Conservation (phyloP, 2,888 invertebrate species). For the Dascillus cervinus region DNA sequence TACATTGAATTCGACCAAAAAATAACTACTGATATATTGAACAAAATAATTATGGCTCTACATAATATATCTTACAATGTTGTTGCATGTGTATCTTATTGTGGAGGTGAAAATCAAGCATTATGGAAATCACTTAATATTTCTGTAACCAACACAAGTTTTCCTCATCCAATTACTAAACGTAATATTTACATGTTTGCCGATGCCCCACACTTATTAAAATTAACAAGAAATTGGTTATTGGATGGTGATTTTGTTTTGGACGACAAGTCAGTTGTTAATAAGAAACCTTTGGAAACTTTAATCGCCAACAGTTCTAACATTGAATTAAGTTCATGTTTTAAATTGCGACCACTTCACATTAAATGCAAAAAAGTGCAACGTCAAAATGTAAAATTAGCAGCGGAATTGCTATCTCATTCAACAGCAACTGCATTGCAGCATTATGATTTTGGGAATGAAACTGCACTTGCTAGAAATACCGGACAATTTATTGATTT, state of each 20-base stretch:
- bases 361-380: conserved; percentile 12
- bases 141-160: conserved; percentile 15
- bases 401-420: conserved; percentile 19
- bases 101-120: conserved; percentile 23
- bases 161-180: conserved; percentile 16
- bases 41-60: conserved; percentile 16
- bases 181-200: conserved; percentile 19
- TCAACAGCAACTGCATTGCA: conserved; percentile 18
- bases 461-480: conserved; percentile 4
- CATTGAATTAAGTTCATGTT: conserved; percentile 11
- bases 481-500: conserved; percentile 14
- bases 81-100: conserved; percentile 24
- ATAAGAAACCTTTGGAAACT: not conserved
- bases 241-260: conserved; percentile 17
- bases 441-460: conserved; percentile 11
- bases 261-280: conserved; percentile 7
- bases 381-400: conserved; percentile 18
- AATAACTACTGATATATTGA: conserved; percentile 22
- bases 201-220: too few species aligned
- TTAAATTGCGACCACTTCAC: conserved; percentile 11
- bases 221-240: conserved; percentile 20
- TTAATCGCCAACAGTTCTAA: conserved; percentile 3
- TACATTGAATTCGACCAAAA: conserved; percentile 26
- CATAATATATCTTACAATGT: conserved; percentile 21
- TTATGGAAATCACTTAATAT: conserved; percentile 23